Evolutionary conservation across 2,797 vertebrate genomes (phyloP).

Genomic region (Enteromius afrohamiltoni): DNA sequence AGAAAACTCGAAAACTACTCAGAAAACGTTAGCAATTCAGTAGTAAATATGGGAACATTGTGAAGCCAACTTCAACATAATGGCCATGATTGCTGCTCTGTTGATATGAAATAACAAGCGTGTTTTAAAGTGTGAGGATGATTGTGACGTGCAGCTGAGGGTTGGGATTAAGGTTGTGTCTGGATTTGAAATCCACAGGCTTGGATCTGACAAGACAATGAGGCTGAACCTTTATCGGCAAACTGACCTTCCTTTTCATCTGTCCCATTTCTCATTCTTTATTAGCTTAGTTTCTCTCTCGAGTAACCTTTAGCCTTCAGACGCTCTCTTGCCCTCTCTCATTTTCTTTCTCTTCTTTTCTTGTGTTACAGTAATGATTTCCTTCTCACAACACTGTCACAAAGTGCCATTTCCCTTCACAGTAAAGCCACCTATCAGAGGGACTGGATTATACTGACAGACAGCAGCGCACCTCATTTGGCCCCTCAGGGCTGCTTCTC

Average conservation of each 20-base stretch:
- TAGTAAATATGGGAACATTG: neutral
- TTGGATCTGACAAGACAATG: constrained; percentile 28
- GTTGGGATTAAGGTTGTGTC: constrained; percentile 24
- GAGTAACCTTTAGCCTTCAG: constrained; percentile 30
- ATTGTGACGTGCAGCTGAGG: constrained; percentile 14
- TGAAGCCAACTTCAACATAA: neutral
- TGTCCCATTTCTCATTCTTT: constrained; percentile 37
- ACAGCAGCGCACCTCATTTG: constrained; percentile 33
- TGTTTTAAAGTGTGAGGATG: neutral
- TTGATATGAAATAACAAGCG: neutral
- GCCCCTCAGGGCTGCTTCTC: constrained; percentile 42
- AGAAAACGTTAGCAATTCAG: neutral
- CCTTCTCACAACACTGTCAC: constrained; percentile 53
- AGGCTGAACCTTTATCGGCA: constrained; percentile 54
- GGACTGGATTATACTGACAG: constrained; percentile 57
- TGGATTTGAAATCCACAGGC: constrained; percentile 30
- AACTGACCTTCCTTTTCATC: constrained; percentile 42
- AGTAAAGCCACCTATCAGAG: constrained; percentile 58
- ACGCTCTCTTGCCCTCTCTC: constrained; percentile 21
- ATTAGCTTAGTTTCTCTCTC: constrained; percentile 39
- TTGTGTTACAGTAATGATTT: constrained; percentile 57
- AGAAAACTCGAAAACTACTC: too few species aligned
- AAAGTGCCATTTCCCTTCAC: constrained; percentile 57
- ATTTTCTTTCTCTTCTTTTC: constrained; percentile 40
- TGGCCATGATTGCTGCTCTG: neutral